Percentiles rank a stretch among this genome's conserved stretches.
Conservation (phyloP, 2,888 invertebrate species). For the Isotomurus palustris region DNA sequence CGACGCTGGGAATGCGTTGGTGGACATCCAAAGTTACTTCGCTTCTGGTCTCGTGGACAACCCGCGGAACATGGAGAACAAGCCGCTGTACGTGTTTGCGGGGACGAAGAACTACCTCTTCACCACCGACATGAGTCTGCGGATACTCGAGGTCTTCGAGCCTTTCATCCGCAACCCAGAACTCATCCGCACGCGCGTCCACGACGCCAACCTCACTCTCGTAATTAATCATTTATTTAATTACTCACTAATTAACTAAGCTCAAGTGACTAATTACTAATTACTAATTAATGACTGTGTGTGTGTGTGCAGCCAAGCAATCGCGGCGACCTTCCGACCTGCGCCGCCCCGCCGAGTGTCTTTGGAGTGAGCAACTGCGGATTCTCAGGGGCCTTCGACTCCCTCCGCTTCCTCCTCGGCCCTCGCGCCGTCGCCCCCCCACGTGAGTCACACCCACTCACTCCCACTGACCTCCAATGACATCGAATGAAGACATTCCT, state of each 20-base stretch:
- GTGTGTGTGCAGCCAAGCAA: slow-evolving; percentile 16
- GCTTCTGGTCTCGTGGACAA: slow-evolving; percentile 16
- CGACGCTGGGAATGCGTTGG: not conserved
- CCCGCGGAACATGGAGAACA: slow-evolving; percentile 18
- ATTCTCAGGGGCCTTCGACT: slow-evolving; percentile 17
- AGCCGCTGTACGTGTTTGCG: slow-evolving; percentile 27
- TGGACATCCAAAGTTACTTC: slow-evolving; percentile 20
- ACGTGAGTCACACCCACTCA: not conserved
- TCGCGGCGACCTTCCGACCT: slow-evolving; percentile 11
- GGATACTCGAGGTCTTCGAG: slow-evolving; percentile 17
- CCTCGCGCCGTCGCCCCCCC: not conserved
- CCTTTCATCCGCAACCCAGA: slow-evolving; percentile 18
- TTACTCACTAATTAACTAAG: not conserved
- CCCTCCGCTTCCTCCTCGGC: slow-evolving; percentile 20
- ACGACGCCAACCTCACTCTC: slow-evolving; percentile 23
- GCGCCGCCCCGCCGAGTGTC: slow-evolving; percentile 12
- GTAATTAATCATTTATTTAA: slow-evolving; percentile 3
- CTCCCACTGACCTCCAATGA: not conserved
- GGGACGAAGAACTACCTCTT: slow-evolving; percentile 33
- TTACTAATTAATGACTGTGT: not conserved
- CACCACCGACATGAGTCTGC: slow-evolving; percentile 16
- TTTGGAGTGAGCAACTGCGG: slow-evolving; percentile 18
- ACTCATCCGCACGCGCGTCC: slow-evolving; percentile 13
- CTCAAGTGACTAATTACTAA: no score
- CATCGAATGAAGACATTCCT: no score